Base-by-base conservation (phyloP, 2,888 invertebrate species). In the Timema cristinae region DNA sequence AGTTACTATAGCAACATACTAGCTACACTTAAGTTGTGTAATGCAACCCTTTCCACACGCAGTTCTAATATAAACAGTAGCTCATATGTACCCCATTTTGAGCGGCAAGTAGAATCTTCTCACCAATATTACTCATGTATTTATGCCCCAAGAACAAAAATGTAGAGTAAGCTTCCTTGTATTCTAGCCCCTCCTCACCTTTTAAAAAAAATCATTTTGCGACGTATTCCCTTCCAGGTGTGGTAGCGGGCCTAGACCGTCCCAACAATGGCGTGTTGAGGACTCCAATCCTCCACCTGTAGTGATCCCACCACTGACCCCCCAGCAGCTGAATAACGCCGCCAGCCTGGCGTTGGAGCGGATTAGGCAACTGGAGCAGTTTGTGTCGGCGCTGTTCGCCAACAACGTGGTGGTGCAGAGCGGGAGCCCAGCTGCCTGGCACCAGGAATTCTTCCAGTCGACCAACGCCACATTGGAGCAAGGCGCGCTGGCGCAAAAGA, bases 371-470 rank as follows among this genome's bases (percentile, higher is more conserved):
- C 75, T 79, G 48, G 71, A 79, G n/a, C 71, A 77, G 51, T 76
- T 80, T 52, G 75, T 77, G 7, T 76, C 77, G 48, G 73, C 76
- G 61, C 75, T 80, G 66, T 78, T 80, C 71, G 74, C 76, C 50
- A 76, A 78, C 70, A 70, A 78, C n/a, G 77, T 80, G 56, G 78
- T 81, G 15, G 75, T 80, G 63, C 77, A 77, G 71, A 78, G 78
- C n/a, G 80, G 79, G 13, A 79, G 81, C 47, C 79, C 82, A 2
- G 81, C 81, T 8, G 80, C 79, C 52, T 78, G 79, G 71, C 82
- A 83, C 74, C 81, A 80, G 74, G 80, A 81, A 72, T 80, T 82
- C 74, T 82, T 83, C 75, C 79, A 78, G 52, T 80, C 82, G 11
- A 78, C 80, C 48, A 81, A 81, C 71, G 76, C 78, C 66, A 81